These are phyloP conservation scores for Gnathonemus longibarbis DNA, from an alignment of 2,113 vertebrate genomes.

Conservation along the genomic window DNA sequence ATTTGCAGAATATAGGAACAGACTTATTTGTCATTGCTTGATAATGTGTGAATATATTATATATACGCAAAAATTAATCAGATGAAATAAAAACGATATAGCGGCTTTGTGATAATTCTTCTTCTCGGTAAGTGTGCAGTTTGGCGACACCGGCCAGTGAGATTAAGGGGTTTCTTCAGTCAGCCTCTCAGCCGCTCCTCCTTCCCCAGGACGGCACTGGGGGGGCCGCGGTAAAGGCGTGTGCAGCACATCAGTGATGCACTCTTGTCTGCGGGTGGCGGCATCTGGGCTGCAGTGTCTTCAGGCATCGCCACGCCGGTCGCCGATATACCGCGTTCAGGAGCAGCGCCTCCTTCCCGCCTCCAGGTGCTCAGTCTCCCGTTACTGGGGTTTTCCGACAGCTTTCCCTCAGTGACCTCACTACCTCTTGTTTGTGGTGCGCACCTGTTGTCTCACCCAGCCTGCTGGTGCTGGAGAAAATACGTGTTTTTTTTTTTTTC, in stretches of 20 bases:
- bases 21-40: background rate
- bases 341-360: background rate
- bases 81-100: background rate
- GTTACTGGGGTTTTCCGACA: background rate
- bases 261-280: background rate
- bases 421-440: constrained; percentile 57
- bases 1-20: background rate
- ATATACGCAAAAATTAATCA: background rate
- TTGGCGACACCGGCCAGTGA: background rate
- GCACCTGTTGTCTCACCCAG: constrained; percentile 60
- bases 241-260: background rate
- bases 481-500: background rate
- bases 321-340: background rate
- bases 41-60: background rate
- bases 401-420: background rate
- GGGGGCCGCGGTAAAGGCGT: background rate
- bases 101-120: background rate
- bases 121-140: background rate
- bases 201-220: background rate
- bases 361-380: background rate
- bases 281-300: no score
- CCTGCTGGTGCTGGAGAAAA: constrained; percentile 49
- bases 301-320: background rate
- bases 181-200: background rate
- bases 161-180: background rate